Evolutionary conservation across 2,113 vertebrate genomes (phyloP), one percentile per base, ranked within the genome.

Genomic region (Opisthocomus hoazin): DNA sequence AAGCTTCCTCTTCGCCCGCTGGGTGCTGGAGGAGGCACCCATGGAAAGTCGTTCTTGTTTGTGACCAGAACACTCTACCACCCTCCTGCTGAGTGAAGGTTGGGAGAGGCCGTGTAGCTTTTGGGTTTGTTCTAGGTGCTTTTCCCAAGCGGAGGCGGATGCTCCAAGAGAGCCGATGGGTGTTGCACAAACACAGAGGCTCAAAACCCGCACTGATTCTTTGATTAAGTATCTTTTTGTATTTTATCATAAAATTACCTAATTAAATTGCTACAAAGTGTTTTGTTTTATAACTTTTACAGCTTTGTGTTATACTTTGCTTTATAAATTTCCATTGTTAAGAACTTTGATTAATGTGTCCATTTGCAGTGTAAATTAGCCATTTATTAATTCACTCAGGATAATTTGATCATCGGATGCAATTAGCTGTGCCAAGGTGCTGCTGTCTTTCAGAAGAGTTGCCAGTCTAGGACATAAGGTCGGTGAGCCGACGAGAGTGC

Each of bases 381-480:
- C 66, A 26, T 70, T 78, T 71, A 46, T 91, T 48, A 46, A 94
- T 56, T 64, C 50, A 17, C 54, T 54, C 7, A 0, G 32, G 43
- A 46, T 37, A 26, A 43, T 39, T 17, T 13, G 29, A 80, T 51
- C 13, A 18, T 36, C 66, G 15, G 71, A 57, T 66, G 57, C 61
- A 41, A 29, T 19, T 7, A 26, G 56, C 23, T n/a, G 58, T 64
- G 77, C 87, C 75, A 34, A 43, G 57, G 76, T 85, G 73, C 76
- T 73, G 83, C 86, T 71, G 45, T 41, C 46, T 48, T 46, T 66
- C 58, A 7, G 15, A 71, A 60, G 74, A 68, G 70, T 15, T 81
- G 66, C 76, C 88, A 73, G 69, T 45, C 79, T 43, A 24, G 89
- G 86, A 39, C 86, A 61, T n/a, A 51, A 87, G 85, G 64, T 84